Base-by-base conservation (phyloP, 2,113 vertebrate genomes). In the Thalassoma bifasciatum region DNA sequence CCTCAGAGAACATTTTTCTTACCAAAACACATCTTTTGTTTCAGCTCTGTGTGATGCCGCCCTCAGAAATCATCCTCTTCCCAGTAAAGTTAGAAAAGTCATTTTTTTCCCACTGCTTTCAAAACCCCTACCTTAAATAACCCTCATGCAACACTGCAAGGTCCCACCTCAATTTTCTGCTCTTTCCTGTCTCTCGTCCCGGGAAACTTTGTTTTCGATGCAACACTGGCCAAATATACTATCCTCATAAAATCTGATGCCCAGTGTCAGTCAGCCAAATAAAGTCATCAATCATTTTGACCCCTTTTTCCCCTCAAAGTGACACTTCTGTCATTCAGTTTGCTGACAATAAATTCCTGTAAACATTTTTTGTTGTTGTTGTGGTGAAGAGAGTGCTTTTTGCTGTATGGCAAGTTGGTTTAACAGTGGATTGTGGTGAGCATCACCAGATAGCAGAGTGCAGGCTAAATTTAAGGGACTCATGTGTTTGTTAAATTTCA, bases 81-180 rank as follows among this genome's bases (percentile, higher is more conserved):
- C 16, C 22, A 66, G 50, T 37, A 73, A 83, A 66, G 61, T 72
- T 42, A 70, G 22, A 34, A 22, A 73, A 74, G 19, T 49, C 46
- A 49, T 36, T 14, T 58, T 76, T 81, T 30, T 76, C 30, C 30
- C 26, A 42, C 38, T 79, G 44, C 64, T 84, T 74, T 60, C 34
- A 64, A 67, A 66, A 66, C 30, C 63, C 44, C 77, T 21, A 11
- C 57, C 42, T 74, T 53, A 72, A 72, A 77, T 78, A 84, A 67
- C 66, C 56, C 38, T 77, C 57, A 50, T 67, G 38, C 49, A 60
- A 66, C 36, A 46, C 58, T 53, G 22, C 65, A 72, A 72, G 44
- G 66, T 68, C 68, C 61, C 64, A 65, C 71, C 38, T 86, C 67
- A 81, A 72, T 58, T 60, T 59, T 5, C 22, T 22, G 30, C 51